These are phyloP conservation scores for Harmothoe impar DNA, from an alignment of 2,888 invertebrate genomes.

Conservation along the genomic window DNA sequence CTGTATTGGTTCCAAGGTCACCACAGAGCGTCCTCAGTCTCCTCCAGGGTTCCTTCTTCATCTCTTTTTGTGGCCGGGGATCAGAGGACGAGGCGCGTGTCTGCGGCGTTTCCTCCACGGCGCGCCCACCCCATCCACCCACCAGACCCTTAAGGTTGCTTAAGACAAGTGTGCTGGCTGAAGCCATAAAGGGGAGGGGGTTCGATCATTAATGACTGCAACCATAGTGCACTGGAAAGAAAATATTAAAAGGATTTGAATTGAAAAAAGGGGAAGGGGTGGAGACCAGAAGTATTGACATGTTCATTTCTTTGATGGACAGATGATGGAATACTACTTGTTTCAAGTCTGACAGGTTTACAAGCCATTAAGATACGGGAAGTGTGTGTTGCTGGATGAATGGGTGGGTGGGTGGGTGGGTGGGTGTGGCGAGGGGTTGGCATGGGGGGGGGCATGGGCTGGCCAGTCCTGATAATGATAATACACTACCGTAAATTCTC, in stretches of 20 bases:
- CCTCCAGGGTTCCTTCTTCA: conserved; percentile 49
- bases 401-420: not conserved
- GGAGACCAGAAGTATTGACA: conserved; percentile 49
- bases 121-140: not conserved
- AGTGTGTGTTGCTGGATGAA: not conserved
- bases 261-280: not conserved
- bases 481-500: too few relatives aligned
- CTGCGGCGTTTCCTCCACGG: conserved; percentile 26
- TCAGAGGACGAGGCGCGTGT: conserved; percentile 44
- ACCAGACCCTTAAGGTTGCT: conserved; percentile 42
- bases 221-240: not conserved
- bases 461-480: not conserved
- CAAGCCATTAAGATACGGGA: conserved; percentile 58
- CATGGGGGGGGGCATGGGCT: not conserved
- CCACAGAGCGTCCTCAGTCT: conserved; percentile 4
- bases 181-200: not conserved
- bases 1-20: conserved; percentile 49
- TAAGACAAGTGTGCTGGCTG: conserved; percentile 23
- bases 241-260: not conserved
- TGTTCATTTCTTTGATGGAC: conserved; percentile 40
- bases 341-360: conserved; percentile 48
- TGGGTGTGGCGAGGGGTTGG: not conserved
- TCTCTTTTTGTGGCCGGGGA: conserved; percentile 46
- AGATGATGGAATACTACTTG: conserved; percentile 51
- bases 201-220: conserved; percentile 21